Base-by-base conservation (phyloP, 2,113 vertebrate species). In the Lota lota region DNA sequence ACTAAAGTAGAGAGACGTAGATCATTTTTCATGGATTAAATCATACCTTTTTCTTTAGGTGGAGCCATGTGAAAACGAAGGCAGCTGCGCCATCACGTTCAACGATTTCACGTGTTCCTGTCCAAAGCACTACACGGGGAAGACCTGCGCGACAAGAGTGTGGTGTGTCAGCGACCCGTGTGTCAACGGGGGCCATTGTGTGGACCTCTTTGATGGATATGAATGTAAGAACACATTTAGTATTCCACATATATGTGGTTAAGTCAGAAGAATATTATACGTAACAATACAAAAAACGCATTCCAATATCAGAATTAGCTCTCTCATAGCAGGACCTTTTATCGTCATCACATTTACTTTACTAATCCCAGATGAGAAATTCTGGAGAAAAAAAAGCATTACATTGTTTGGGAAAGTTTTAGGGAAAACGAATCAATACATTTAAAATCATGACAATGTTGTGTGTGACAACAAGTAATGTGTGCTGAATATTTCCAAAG, bases 101-200 rank as follows among this genome's bases (percentile, higher is more conserved):
- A 99, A 98, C 59, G 96, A 98, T 69, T 99, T 96, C 77, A 88
- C 73, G 4, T 99, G 96, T 70, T 88, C 79, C 40, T 99, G 97
- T 79, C 82, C 85, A 1, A 71, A 77, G 73, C 92, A 93, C 73
- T 97, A 93, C 87, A 95, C 92, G 0, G 97, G 96, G n/a, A 92
- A 90, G 64, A 90, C 79, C 0, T 99, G 97, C 79, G 92, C 94
- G 67, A 91, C 90, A 22, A 89, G 76, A 1, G 85, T 97, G 56
- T 98, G 96, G 96, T 99, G 97, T 69, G 85, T 91, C 5, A 90
- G 88, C 0, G 85, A 88, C 21, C 95, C 93, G 0, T 98, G 96
- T 74, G 88, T 91, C 56, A 84, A 87, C 0, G 91, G 90, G 1
- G 91, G 94, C 64, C 88, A 66, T 21, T 98, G 96, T 22, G 28